phyloP scores from a whole-genome alignment of 2,797 vertebrate species.

The Eidolon dupreanum region DNA sequence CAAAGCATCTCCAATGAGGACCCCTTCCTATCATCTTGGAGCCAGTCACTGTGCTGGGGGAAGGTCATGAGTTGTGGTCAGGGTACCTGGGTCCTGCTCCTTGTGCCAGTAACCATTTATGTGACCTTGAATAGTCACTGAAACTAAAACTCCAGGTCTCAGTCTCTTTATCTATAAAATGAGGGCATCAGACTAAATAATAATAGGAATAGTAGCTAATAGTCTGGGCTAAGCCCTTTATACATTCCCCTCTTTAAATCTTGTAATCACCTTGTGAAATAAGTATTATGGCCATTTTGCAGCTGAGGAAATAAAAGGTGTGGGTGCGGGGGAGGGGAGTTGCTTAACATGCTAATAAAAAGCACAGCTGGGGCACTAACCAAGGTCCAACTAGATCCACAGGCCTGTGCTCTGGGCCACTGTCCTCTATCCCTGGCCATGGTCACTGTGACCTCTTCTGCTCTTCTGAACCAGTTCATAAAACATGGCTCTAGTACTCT shows the following conservation, averaged over 20 bases:
- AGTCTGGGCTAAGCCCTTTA: too few species aligned
- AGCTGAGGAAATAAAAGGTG: neutral
- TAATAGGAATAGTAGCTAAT: neutral
- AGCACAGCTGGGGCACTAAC: neutral
- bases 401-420: neutral
- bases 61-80: rapidly evolving
- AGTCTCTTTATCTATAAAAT: neutral
- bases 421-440: neutral
- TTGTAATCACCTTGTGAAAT: neutral
- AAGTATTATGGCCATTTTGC: neutral
- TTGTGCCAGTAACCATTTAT: neutral
- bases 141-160: neutral
- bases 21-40: neutral
- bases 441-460: neutral
- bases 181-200: neutral
- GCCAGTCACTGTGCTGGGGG: neutral
- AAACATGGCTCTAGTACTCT: neutral
- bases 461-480: neutral
- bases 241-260: neutral
- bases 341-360: neutral
- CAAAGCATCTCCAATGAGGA: neutral
- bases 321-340: neutral
- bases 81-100: neutral
- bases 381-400: too few species aligned
- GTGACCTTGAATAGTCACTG: neutral